These are phyloP conservation scores for Cebidichthys violaceus DNA, from an alignment of 2,113 vertebrate species.

Conservation along the genomic window DNA sequence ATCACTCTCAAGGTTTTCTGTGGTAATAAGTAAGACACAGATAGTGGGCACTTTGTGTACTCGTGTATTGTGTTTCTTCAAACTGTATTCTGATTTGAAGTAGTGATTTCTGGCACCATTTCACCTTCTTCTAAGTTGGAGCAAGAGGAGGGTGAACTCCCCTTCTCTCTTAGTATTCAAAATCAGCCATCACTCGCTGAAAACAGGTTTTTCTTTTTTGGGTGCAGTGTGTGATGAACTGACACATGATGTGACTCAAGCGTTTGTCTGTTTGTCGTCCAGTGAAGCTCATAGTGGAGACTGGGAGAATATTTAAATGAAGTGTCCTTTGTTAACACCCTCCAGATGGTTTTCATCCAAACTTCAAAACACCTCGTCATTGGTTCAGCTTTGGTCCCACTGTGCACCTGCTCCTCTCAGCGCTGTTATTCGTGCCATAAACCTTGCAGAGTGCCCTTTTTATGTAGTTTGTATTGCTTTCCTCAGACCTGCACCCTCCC, in stretches of 20 bases:
- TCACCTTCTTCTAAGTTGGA: background rate
- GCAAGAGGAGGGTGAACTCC: background rate
- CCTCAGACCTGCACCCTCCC: slow-evolving; percentile 27
- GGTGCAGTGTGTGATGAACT: slow-evolving; percentile 4
- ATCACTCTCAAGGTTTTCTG: slow-evolving; percentile 32
- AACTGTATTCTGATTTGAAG: slow-evolving; percentile 26
- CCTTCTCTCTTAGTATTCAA: background rate
- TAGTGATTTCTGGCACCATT: background rate
- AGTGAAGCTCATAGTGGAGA: slow-evolving; percentile 19
- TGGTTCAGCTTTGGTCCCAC: slow-evolving; percentile 41
- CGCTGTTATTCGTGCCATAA: slow-evolving; percentile 80
- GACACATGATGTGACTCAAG: background rate
- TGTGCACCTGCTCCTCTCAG: slow-evolving; percentile 49
- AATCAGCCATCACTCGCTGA: background rate
- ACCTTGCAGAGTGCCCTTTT: slow-evolving; percentile 63
- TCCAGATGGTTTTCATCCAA: slow-evolving; percentile 33
- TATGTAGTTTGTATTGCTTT: slow-evolving; percentile 63
- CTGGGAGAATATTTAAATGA: slow-evolving; percentile 35
- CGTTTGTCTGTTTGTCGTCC: slow-evolving; percentile 4
- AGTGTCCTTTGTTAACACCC: slow-evolving; percentile 58
- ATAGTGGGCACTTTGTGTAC: background rate
- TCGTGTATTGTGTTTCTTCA: slow-evolving; percentile 16
- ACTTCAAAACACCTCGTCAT: slow-evolving; percentile 22
- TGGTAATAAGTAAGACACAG: slow-evolving; percentile 4
- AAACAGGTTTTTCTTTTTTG: background rate